Evolutionary conservation across 1,140 invertebrate genomes (phyloP), one percentile per base, ranked within the genome.

Genomic region (Dendrolimus kikuchii): DNA sequence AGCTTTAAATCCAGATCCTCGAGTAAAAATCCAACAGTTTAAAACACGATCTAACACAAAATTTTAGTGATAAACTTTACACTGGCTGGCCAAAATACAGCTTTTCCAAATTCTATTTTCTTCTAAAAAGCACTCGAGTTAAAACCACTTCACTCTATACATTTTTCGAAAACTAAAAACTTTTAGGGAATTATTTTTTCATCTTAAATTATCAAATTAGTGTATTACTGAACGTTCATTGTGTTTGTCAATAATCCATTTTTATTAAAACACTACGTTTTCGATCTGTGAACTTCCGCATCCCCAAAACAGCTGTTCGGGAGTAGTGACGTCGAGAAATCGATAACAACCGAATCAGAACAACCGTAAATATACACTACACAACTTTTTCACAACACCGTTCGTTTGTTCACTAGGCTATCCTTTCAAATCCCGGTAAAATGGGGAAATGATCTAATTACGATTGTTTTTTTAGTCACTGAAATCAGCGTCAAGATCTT

Each of bases 221-320:
- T 23, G 23, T 23, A 23, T 23, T 23, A 23, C 23, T 23, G 23
- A 2, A 23, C 23, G 3, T 23, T 23, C 23, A 23, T 1, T 23
- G 23, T 3, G 3, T 23, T 23, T 23, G 23, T 23, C 23, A 23
- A 23, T 23, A 23, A 23, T 23, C 23, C 23, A 23, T 23, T 23
- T 23, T 23, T 23, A 23, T 23, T 23, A 23, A 23, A 23, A 23
- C 23, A 23, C 23, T 23, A 23, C 23, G 1, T 23, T 23, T 23
- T 7, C 51, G 49, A 44, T 41, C 40, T 36, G 48, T 38, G 10
- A 49, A 49, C 62, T 66, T 74, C 55, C 72, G 74, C 65, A 74
- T 80, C 65, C 69, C 64, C 65, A 64, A 75, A 85, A 75, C 81
- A 82, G 79, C 79, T 85, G 81, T 81, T 82, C 65, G 62, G 59